Evolutionary conservation across 2,888 invertebrate species (phyloP), one percentile per base, ranked within the genome.

Genomic region (Xestoiulus laeticollis): DNA sequence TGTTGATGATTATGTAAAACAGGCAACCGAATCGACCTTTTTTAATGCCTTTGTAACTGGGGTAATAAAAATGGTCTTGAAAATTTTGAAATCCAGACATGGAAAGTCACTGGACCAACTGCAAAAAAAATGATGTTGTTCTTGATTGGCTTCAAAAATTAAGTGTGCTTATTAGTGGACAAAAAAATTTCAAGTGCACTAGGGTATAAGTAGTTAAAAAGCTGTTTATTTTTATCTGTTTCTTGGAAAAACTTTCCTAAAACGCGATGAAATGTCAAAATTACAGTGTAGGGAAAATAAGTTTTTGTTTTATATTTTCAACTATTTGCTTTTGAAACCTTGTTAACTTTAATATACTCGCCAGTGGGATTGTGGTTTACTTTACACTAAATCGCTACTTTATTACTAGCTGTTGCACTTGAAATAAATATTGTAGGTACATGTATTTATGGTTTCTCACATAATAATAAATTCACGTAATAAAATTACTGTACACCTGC

Each of bases 1-100:
- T 68, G 68, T 68, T 68, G 68, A 68, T n/a, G 68, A 68, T 68
- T 68, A 68, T 68, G 68, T 68, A 68, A 68, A 68, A 68, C 68
- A 68, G 68, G 68, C 68, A 68, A 68, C 68, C 68, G 68, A 68
- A 68, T 68, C 68, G 68, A 68, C 68, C 68, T 68, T 22, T 68
- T 68, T 68, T 16, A 22, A 68, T 22, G 5, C 8, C n/a, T 4
- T 10, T 5, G 38, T 38, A 38, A 38, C 38, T 38, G 6, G 38
- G 38, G 38, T 38, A 26, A 22, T 68, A 68, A 68, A 68, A 68
- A 68, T 68, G 22, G 68, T n/a, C 8, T 22, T 22, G 68, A 68
- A 68, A 68, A 68, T 68, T 26, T 8, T 8, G 10, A 22, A 68
- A 22, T 68, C 68, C 68, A 68, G 68, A 68, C 68, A n/a, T 8